Percentiles rank a stretch among this genome's conserved stretches.
Conservation (phyloP, 1,140 invertebrate genomes). For the Stegodyphus dumicola region DNA sequence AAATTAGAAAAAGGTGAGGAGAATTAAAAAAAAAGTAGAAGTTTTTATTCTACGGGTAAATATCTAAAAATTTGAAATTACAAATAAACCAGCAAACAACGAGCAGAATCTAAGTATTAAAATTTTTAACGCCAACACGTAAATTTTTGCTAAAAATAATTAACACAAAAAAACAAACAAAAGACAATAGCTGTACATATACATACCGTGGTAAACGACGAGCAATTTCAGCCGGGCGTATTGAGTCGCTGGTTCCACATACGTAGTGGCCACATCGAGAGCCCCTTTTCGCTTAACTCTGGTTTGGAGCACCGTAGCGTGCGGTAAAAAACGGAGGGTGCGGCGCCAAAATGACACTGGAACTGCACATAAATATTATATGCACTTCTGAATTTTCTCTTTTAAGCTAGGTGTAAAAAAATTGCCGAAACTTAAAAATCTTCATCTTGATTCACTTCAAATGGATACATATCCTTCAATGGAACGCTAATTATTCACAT, state of each 20-base stretch:
- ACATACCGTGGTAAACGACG: background rate
- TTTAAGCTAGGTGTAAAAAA: background rate
- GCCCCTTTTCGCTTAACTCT: constrained; percentile 5
- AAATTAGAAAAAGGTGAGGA: too few species aligned
- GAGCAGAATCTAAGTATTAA: too few species aligned
- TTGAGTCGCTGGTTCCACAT: constrained; percentile 6
- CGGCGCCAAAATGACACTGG: background rate
- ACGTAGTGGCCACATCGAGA: background rate
- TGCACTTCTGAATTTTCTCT: background rate
- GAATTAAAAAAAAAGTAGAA: too few species aligned
- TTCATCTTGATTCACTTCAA: background rate
- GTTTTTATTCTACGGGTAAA: too few species aligned
- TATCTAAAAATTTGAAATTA: too few species aligned
- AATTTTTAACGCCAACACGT: too few species aligned
- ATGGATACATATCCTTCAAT: too few species aligned
- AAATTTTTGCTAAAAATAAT: too few species aligned
- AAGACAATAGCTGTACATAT: background rate
- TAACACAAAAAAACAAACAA: too few species aligned
- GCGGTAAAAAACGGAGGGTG: background rate
- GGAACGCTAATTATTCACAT: too few species aligned
- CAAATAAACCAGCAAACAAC: too few species aligned
- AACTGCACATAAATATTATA: too few species aligned
- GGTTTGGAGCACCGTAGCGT: background rate
- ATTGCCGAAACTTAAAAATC: background rate
- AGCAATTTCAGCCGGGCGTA: background rate